phyloP scores from a whole-genome alignment of 2,113 vertebrate genomes.

The Centropus unirufus region DNA sequence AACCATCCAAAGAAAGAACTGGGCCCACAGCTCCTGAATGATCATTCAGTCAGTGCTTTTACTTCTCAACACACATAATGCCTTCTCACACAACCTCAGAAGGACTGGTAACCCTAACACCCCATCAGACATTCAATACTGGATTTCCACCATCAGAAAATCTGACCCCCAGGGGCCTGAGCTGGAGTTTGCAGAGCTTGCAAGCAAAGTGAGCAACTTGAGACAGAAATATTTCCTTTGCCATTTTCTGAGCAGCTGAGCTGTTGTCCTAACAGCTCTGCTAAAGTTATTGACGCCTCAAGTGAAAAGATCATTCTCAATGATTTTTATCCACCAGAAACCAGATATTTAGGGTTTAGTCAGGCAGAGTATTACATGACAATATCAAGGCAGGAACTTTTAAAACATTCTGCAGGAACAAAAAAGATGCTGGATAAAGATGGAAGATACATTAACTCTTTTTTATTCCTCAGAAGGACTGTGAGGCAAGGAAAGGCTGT shows the following conservation, averaged over 20 bases:
- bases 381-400: neutral
- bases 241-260: neutral
- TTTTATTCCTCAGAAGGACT: neutral
- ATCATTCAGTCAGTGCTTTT: neutral
- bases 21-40: neutral
- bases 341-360: neutral
- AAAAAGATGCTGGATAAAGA: neutral
- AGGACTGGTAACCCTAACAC: neutral
- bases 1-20: neutral
- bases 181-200: neutral
- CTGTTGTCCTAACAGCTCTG: neutral
- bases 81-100: neutral
- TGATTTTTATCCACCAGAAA: constrained; percentile 7
- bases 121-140: too few relatives aligned
- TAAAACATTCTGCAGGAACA: neutral
- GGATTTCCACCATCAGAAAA: neutral
- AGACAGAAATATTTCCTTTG: neutral
- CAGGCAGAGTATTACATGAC: neutral
- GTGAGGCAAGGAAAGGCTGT: neutral
- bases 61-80: fast-evolving
- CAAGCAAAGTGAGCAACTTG: neutral
- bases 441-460: neutral
- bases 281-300: neutral
- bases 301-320: neutral
- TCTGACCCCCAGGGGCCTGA: neutral